Percentiles rank a stretch among this genome's conserved stretches.
phyloP scores from a whole-genome alignment of 2,888 invertebrate genomes.

The Azorinus chamasolen region DNA sequence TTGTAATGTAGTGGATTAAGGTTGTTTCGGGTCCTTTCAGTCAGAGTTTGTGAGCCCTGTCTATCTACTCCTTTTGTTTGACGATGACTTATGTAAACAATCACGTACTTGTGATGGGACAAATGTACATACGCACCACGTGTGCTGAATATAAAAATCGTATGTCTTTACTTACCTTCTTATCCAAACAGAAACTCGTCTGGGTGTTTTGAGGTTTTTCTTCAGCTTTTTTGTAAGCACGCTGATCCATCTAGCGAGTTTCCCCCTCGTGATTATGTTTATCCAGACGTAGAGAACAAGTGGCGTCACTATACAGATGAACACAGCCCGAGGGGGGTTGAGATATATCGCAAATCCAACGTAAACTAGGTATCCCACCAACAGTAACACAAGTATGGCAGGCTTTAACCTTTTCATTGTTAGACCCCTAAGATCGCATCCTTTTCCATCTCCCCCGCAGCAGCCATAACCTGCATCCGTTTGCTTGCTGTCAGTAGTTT shows the following conservation, averaged over 20 bases:
- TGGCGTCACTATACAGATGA: constrained; percentile 8
- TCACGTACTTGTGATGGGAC: no score
- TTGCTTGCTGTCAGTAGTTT: no score
- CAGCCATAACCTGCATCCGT: no score
- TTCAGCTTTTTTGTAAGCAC: neutral
- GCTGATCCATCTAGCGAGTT: neutral
- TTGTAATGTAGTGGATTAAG: no score
- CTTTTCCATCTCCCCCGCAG: no score
- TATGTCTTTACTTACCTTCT: constrained; percentile 8
- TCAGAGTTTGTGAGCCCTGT: no score
- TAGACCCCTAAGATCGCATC: no score
- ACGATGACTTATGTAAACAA: no score
- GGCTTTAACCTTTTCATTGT: neutral
- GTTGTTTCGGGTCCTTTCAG: no score
- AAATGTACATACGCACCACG: no score
- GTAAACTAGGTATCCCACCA: constrained; percentile 2
- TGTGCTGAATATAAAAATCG: no score
- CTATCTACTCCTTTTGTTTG: no score
- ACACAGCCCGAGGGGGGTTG: constrained; percentile 9
- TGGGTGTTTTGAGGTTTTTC: neutral
- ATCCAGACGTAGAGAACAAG: constrained; percentile 2
- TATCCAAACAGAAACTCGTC: constrained; percentile 1
- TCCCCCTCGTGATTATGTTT: constrained; percentile 15
- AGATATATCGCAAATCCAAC: constrained; percentile 12
- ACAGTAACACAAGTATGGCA: neutral